Conservation (phyloP, 1,140 invertebrate species). For the Catajapyx aquilonaris region DNA sequence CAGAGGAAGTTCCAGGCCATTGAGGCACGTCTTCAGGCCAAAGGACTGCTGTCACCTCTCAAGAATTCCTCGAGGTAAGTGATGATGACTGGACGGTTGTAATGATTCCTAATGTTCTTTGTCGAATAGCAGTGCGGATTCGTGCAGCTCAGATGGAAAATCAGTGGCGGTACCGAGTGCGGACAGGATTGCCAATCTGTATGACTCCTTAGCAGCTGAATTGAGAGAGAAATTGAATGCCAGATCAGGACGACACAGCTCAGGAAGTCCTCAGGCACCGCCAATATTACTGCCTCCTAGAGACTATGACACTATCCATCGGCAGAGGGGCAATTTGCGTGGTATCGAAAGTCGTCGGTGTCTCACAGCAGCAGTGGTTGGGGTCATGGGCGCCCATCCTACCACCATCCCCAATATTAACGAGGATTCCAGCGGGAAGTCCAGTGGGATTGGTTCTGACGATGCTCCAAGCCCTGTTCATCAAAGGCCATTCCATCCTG, state of each 20-base stretch:
- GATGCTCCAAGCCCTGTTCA: conserved; percentile 46
- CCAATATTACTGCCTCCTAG: conserved; percentile 73
- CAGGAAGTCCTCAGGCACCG: conserved; percentile 16
- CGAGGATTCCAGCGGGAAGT: conserved; percentile 20
- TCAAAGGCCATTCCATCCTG: no score
- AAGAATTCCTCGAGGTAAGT: no score
- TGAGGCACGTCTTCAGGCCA: conserved; percentile 32
- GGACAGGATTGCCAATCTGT: conserved; percentile 45
- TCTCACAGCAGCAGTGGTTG: conserved; percentile 46
- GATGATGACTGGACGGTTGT: no score
- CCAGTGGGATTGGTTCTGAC: conserved; percentile 65
- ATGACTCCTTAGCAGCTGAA: conserved; percentile 80
- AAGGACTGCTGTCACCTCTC: conserved; percentile 17
- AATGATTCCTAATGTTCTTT: no score
- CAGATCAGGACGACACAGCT: conserved; percentile 8
- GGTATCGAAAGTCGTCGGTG: conserved; percentile 55
- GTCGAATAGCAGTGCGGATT: no score
- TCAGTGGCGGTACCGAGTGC: conserved; percentile 15
- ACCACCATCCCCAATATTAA: not conserved
- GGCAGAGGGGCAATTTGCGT: conserved; percentile 44
- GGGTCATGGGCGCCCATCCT: conserved; percentile 16
- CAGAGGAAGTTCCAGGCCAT: conserved; percentile 63
- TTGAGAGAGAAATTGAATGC: conserved; percentile 56
- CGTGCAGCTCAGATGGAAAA: not conserved
- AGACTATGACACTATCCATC: conserved; percentile 76